Evolutionary conservation across 2,113 vertebrate genomes (phyloP).

Genomic region (Rattus norvegicus): DNA sequence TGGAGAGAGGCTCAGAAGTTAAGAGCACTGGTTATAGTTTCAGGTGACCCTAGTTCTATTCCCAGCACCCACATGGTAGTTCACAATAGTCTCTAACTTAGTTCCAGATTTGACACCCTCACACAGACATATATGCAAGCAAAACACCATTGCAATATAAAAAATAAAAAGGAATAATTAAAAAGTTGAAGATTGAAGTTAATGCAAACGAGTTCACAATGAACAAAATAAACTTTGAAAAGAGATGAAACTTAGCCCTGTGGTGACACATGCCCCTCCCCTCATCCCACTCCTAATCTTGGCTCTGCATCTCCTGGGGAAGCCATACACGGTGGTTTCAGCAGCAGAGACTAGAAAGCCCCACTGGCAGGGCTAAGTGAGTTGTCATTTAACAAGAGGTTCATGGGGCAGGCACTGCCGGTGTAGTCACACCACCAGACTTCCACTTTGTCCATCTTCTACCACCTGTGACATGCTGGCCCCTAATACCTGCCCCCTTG

Average conservation of each 20-base stretch:
- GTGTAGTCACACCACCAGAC: background rate
- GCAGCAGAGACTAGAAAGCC: background rate
- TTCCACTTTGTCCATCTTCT: background rate
- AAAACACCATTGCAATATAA: background rate
- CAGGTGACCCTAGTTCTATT: background rate
- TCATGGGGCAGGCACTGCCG: background rate
- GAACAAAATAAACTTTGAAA: constrained; percentile 24
- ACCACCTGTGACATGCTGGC: background rate
- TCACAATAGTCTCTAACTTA: background rate
- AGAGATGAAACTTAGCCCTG: background rate
- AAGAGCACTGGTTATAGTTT: background rate
- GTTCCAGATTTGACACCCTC: background rate
- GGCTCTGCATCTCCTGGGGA: background rate
- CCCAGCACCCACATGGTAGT: background rate
- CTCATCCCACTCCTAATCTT: background rate
- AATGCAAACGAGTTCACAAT: background rate
- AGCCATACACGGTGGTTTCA: background rate
- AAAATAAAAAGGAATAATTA: background rate
- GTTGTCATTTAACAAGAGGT: background rate
- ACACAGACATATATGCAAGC: background rate
- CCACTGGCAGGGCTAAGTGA: background rate
- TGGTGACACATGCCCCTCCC: background rate
- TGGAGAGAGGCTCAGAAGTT: background rate
- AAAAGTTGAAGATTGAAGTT: background rate
- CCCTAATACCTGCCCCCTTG: background rate